Base-by-base conservation (phyloP, 2,113 vertebrate genomes). In the Myotis yumanensis region DNA sequence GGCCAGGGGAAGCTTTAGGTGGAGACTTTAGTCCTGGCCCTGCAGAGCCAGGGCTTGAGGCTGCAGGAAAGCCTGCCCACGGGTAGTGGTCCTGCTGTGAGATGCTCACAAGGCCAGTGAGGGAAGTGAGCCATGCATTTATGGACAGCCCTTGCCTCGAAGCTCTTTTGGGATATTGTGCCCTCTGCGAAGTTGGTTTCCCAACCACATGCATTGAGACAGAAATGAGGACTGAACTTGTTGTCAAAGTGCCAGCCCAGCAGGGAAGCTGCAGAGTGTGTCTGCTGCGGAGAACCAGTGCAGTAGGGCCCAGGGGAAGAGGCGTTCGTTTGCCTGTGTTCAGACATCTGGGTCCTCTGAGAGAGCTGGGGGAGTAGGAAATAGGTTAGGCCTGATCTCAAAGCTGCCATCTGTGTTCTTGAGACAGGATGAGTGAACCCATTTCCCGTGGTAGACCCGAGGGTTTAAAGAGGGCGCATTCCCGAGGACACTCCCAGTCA, bases 401-500 rank as follows among this genome's bases (percentile, higher is more conserved):
- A 37, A 80, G 16, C 37, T 80, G 28, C 52, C 54, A 23, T 68
- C 40, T 68, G 79, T 69, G 25, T 91, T 79, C 35, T 23, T 72
- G 72, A 89, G 68, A 77, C n/a, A 86, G 68, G 75, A 57, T 57
- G 48, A 86, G 48, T 68, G 59, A 87, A 54, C 85, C 73, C 32
- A 88, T 35, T 81, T 96, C 51, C 94, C 9, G 15, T n/a, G 40
- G 52, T 62, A 79, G 82, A 88, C 20, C 25, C 89, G 43, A 86
- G 69, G 92, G n/a, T 91, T 93, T 86, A 69, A 91, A 80, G 46
- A 51, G 5, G 23, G 20, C 18, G 57, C 37, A 20, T 94, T 90
- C 48, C 62, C 0, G 1, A 83, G 35, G 52, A 69, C 71, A 59
- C 64, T 77, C 54, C 43, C 32, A 80, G 37, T 52, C n/a, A 84